Base-by-base conservation (phyloP, 2,888 invertebrate species). In the Euproctis similis region DNA sequence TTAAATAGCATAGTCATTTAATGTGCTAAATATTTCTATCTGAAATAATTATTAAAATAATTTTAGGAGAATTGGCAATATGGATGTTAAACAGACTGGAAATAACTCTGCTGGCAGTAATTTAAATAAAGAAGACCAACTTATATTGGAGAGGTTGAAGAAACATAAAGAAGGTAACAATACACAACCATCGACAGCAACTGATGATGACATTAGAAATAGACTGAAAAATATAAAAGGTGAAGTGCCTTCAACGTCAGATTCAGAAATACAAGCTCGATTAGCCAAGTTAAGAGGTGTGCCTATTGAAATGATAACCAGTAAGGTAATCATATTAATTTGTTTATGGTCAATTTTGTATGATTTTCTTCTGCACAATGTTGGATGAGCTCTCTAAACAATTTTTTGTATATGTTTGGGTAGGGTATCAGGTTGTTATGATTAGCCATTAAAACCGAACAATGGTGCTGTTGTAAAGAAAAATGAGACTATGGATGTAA, bases 271-370 rank as follows among this genome's bases (percentile, higher is more conserved):
- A 39, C 86, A 87, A 35, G 67, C 75, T 29, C 78, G 92, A 52
- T 65, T 93, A 22, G 89, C 90, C 2, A 86, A 87, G 48, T 71
- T 94, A n/a, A 90, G 88, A 66, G 91, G 89, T 31, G 78, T 87
- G 36, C 77, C 86, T 34, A 23, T 59, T 30, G 39, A 46, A 36
- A 39, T 47, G 21, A 24, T 60, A 16, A 44, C 56, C 25, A 56
- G 42, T 30, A 68, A 76, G 64, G 78, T 72, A 59, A 26, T 12
- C n/a, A n/a, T n/a, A n/a, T n/a, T n/a, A n/a, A n/a, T n/a, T n/a
- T n/a, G n/a, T n/a, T n/a, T n/a, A n/a, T n/a, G n/a, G n/a, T n/a
- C n/a, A n/a, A n/a, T n/a, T n/a, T n/a, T n/a, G n/a, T n/a, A n/a
- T n/a, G n/a, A n/a, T n/a, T n/a, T n/a, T n/a, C n/a, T n/a, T n/a